Evolutionary conservation across 2,113 vertebrate species (phyloP), one percentile per base, ranked within the genome.

Genomic region (Enhydra lutris): DNA sequence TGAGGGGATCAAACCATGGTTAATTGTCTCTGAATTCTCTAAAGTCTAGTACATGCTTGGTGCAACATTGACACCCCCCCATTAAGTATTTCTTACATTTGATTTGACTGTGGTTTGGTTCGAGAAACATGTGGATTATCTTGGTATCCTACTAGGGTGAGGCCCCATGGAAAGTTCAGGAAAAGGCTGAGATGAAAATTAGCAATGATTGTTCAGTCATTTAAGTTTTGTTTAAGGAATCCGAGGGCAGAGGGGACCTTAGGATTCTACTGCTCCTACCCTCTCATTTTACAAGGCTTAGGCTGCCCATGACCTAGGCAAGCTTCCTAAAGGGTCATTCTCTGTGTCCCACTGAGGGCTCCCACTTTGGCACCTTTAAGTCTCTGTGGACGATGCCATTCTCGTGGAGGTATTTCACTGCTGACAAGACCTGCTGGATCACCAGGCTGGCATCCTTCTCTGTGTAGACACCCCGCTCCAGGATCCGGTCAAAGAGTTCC

Each of bases 331-430:
- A 36, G 57, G 59, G 24, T 52, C 31, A n/a, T 18, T 34, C 71
- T 47, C 7, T 24, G 1, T 59, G 50, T 50, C 59, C 10, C 20
- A 59, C 29, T 0, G 9, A 83, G 26, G 39, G 12, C 15, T 34
- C 69, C 26, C 0, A 2, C 12, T 8, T 31, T 7, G 4, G 74
- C 98, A 99, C 99, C 99, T 99, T 99, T 17, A 99, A 96, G 98
- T 99, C 99, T 0, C 99, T 98, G 98, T 99, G 99, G 4, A 99
- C 99, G 0, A 99, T 99, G 55, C 99, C 99, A 0, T 99, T 99
- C 79, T 99, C 98, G 0, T 99, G 99, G 78, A 99, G 99, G 96
- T 99, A 99, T 91, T 99, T 99, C 73, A 99, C 99, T 0, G 99
- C 99, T 20, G 99, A 98, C 94, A 99, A 98, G 67, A 99, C 99